These are phyloP conservation scores for Bucorvus abyssinicus DNA, from an alignment of 2,797 vertebrate species.

Conservation along the genomic window DNA sequence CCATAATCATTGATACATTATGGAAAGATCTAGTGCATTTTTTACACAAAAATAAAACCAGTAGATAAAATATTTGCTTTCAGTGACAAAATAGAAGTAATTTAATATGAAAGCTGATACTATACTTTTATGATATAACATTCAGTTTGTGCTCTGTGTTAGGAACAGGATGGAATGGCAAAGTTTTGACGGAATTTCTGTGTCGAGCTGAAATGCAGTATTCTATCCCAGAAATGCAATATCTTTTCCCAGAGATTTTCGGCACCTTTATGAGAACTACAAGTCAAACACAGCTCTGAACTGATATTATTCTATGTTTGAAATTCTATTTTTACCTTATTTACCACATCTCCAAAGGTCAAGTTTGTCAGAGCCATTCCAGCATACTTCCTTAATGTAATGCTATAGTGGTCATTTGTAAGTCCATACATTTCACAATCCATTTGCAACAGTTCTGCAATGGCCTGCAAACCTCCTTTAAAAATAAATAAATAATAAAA, in stretches of 20 bases:
- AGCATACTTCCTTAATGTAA: slow-evolving; percentile 92
- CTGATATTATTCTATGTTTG: background rate
- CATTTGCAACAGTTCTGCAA: slow-evolving; percentile 95
- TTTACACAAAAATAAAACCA: background rate
- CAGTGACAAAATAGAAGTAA: background rate
- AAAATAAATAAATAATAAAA: background rate
- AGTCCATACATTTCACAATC: slow-evolving; percentile 98
- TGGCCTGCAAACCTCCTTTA: slow-evolving; percentile 94
- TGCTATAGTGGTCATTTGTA: slow-evolving; percentile 93
- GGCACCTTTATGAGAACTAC: too few species aligned
- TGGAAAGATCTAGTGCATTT: too few species aligned
- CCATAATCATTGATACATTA: background rate
- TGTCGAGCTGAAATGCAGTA: too few species aligned
- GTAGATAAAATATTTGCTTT: background rate
- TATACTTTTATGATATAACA: background rate
- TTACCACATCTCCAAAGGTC: slow-evolving; percentile 97
- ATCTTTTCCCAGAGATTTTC: too few species aligned
- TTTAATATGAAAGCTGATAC: background rate
- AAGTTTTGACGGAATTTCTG: too few species aligned
- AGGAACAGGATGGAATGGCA: background rate
- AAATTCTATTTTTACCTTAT: slow-evolving; percentile 85
- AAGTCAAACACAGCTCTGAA: background rate
- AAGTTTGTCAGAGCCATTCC: slow-evolving; percentile 98
- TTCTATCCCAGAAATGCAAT: too few species aligned
- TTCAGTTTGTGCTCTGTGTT: background rate